These are phyloP conservation scores for Bos taurus DNA, from an alignment of 2,113 vertebrate species.

Conservation along the genomic window DNA sequence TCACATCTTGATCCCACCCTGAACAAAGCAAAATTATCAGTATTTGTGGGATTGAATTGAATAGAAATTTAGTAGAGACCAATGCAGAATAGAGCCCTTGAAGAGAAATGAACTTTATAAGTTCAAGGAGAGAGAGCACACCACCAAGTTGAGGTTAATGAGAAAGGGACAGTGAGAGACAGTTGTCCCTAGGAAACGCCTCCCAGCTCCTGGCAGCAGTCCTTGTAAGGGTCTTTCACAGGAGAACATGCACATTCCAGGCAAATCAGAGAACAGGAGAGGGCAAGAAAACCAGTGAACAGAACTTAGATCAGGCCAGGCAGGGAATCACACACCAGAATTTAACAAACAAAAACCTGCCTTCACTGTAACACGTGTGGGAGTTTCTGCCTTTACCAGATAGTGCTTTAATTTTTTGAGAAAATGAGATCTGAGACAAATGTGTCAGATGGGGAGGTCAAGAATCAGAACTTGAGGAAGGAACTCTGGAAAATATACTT, in stretches of 20 bases:
- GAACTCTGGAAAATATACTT: not conserved
- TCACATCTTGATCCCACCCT: not conserved
- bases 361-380: fast-evolving
- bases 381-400: not conserved
- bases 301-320: not conserved
- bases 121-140: not conserved
- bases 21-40: not conserved
- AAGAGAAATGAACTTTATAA: not conserved
- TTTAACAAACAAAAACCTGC: not conserved
- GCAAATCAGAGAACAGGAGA: not conserved
- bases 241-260: not conserved
- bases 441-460: not conserved
- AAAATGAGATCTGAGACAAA: not conserved
- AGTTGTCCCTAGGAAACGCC: not conserved
- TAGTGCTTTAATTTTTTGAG: not conserved
- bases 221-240: not conserved
- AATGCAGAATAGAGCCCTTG: not conserved
- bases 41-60: not conserved
- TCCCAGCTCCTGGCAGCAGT: not conserved
- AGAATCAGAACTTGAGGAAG: not conserved
- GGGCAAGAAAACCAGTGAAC: not conserved
- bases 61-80: not conserved
- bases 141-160: not conserved
- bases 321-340: not conserved
- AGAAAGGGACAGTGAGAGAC: not conserved